These are phyloP conservation scores for Bombus turneri DNA, from an alignment of 1,140 invertebrate genomes.

Conservation along the genomic window DNA sequence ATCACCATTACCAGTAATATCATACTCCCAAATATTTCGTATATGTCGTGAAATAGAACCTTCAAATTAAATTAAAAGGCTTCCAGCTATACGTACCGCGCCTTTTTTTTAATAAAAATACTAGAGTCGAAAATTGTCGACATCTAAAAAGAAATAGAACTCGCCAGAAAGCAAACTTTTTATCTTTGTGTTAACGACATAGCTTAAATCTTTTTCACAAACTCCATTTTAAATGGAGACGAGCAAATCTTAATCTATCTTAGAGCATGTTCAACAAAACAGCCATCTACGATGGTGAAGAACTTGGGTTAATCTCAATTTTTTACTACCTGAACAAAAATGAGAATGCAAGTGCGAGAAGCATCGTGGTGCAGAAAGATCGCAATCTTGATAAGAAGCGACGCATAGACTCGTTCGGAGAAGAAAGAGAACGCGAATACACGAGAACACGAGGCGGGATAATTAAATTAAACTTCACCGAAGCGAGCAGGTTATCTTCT, in stretches of 20 bases:
- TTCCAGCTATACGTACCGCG: too few species aligned
- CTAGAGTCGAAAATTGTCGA: too few species aligned
- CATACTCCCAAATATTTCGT: too few species aligned
- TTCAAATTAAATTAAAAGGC: too few species aligned
- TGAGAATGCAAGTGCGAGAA: background rate
- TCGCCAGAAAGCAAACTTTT: too few species aligned
- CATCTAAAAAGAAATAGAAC: too few species aligned
- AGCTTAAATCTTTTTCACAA: too few species aligned
- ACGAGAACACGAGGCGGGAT: background rate
- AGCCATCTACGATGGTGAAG: background rate
- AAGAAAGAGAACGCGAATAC: background rate
- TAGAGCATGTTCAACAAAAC: background rate
- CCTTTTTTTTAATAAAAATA: too few species aligned
- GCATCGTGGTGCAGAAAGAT: background rate
- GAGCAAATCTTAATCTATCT: background rate
- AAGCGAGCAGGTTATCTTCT: background rate
- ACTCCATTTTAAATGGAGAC: background rate
- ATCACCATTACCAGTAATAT: too few species aligned
- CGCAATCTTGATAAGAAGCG: background rate
- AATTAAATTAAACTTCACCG: constrained; percentile 10
- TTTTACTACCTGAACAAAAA: background rate
- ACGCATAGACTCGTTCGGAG: too few species aligned
- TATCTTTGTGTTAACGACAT: too few species aligned
- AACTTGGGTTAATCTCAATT: background rate
- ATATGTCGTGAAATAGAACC: too few species aligned